phyloP scores from a whole-genome alignment of 2,888 invertebrate species.

The Cancer borealis region DNA sequence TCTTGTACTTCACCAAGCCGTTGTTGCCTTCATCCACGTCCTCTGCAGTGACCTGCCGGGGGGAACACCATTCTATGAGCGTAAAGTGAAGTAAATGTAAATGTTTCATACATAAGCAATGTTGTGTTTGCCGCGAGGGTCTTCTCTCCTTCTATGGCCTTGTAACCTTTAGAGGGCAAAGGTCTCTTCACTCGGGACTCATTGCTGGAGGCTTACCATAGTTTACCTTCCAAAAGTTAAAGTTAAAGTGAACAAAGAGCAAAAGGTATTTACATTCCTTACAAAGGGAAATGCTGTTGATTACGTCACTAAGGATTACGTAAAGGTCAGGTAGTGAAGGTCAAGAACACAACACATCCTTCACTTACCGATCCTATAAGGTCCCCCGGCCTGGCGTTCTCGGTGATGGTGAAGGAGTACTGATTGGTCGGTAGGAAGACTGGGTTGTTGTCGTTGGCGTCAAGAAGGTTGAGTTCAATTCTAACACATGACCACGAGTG shows the following conservation, averaged over 20 bases:
- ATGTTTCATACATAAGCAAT: neutral
- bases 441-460: slow-evolving; percentile 95
- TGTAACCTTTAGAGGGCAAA: slow-evolving; percentile 4
- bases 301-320: neutral
- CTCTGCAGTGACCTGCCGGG: slow-evolving; percentile 85
- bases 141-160: neutral
- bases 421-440: slow-evolving; percentile 90
- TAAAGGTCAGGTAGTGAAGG: neutral
- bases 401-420: slow-evolving; percentile 88
- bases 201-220: neutral
- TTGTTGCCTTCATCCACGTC: slow-evolving; percentile 90
- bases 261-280: neutral
- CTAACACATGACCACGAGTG: slow-evolving; percentile 82
- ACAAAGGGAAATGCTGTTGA: neutral
- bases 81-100: neutral
- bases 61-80: neutral
- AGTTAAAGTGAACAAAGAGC: neutral
- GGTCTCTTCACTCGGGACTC: neutral
- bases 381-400: slow-evolving; percentile 86
- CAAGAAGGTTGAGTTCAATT: slow-evolving; percentile 90
- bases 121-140: neutral
- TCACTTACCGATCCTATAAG: slow-evolving; percentile 85
- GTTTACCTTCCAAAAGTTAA: neutral
- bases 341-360: neutral
- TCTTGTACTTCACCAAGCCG: slow-evolving; percentile 87